phyloP scores from a whole-genome alignment of 2,113 vertebrate species.

The Daubentonia madagascariensis region DNA sequence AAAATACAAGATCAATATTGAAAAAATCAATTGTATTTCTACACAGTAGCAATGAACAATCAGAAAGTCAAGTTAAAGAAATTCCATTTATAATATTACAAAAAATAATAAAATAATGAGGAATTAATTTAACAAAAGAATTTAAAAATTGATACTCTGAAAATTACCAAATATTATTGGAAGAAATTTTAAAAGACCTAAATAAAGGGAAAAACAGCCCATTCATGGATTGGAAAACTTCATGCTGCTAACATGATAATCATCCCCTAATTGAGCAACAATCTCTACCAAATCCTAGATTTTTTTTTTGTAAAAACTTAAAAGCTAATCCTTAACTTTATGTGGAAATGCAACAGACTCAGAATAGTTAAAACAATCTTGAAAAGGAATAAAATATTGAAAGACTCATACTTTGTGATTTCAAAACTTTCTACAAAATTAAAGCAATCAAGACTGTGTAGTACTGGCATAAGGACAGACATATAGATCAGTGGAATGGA shows the following conservation, averaged over 20 bases:
- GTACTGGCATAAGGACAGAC: background rate
- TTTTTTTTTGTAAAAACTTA: background rate
- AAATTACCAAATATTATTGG: background rate
- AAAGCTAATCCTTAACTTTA: background rate
- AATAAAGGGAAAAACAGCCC: background rate
- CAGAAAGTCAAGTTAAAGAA: background rate
- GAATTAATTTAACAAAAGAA: background rate
- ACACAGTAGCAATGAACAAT: background rate
- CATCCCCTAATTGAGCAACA: background rate
- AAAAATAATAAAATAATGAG: background rate
- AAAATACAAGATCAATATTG: background rate
- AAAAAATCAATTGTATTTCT: background rate
- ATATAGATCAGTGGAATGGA: background rate
- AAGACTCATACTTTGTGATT: background rate
- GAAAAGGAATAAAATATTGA: background rate
- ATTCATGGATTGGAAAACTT: background rate
- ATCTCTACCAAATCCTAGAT: background rate
- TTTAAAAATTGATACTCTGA: background rate
- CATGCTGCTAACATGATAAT: background rate
- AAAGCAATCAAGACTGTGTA: background rate
- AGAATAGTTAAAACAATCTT: background rate
- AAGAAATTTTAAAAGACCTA: background rate
- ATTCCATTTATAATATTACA: background rate
- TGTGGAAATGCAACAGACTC: background rate
- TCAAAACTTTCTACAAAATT: background rate